A percentile compares a stretch with the other conserved stretches of the same genome.
Evolutionary conservation across 2,113 vertebrate genomes (phyloP).

Genomic region (Argyrosomus japonicus): DNA sequence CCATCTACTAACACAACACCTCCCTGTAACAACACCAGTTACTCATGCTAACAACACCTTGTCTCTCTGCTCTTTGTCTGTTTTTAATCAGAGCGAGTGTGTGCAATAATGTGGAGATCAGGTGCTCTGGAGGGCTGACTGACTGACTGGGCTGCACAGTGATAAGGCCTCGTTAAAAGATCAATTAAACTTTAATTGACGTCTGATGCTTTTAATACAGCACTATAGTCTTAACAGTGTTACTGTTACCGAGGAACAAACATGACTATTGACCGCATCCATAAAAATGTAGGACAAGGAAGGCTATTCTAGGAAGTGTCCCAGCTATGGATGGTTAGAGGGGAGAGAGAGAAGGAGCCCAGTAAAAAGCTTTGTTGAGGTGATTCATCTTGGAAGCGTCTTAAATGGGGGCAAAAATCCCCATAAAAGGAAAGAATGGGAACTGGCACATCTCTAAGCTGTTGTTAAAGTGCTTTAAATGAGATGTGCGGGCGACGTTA

Average conservation of each 20-base stretch:
- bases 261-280: slow-evolving; percentile 54
- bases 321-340: slow-evolving; percentile 32
- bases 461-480: slow-evolving; percentile 44
- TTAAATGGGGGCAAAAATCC: slow-evolving; percentile 41
- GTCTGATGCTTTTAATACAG: slow-evolving; percentile 40
- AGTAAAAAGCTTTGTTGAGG: slow-evolving; percentile 42
- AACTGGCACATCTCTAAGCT: slow-evolving; percentile 17
- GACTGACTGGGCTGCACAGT: slow-evolving; percentile 35
- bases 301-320: slow-evolving; percentile 51
- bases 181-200: slow-evolving; percentile 51
- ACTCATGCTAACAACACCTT: slow-evolving; percentile 25
- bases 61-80: neutral
- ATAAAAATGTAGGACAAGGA: slow-evolving; percentile 49
- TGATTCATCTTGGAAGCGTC: slow-evolving; percentile 61
- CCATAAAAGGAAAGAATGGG: slow-evolving; percentile 55
- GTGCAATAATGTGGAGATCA: slow-evolving; percentile 42
- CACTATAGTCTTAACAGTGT: slow-evolving; percentile 11
- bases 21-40: slow-evolving; percentile 15
- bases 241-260: slow-evolving; percentile 30
- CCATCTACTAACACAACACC: neutral
- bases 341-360: slow-evolving; percentile 14
- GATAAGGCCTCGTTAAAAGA: slow-evolving; percentile 36
- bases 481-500: slow-evolving; percentile 41
- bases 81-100: slow-evolving; percentile 30
- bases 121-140: slow-evolving; percentile 22